Evolutionary conservation across 2,797 vertebrate species (phyloP).

Genomic region (Darevskia nairensis): DNA sequence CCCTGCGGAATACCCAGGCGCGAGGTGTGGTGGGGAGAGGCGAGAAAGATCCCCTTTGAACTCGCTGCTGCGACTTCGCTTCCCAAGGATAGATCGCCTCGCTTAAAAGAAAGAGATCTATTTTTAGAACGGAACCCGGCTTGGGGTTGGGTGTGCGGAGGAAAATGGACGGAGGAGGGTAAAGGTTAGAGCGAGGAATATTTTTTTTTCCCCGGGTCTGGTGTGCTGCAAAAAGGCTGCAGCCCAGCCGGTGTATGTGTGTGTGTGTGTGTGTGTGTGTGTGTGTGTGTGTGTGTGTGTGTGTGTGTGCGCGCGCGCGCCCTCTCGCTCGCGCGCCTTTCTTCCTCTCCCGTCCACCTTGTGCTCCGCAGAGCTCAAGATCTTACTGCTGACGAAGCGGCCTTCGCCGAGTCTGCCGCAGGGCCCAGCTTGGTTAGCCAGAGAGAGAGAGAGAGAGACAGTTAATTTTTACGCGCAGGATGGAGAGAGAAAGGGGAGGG

Average conservation of each 20-base stretch:
- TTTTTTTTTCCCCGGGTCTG: too few relatives aligned
- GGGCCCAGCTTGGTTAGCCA: constrained; percentile 41
- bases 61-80: background rate
- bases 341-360: background rate
- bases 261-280: too few relatives aligned
- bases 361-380: background rate
- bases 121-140: background rate
- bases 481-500: constrained; percentile 47
- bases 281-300: too few relatives aligned
- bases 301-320: too few relatives aligned
- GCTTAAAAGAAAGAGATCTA: too few relatives aligned
- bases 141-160: too few relatives aligned
- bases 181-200: background rate
- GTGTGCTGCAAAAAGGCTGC: background rate
- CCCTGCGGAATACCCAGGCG: too few relatives aligned
- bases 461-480: constrained; percentile 33
- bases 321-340: rapidly evolving
- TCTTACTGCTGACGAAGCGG: constrained; percentile 29
- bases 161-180: background rate
- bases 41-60: too few relatives aligned
- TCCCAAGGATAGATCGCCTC: too few relatives aligned
- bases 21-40: too few relatives aligned
- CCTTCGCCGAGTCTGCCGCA: constrained; percentile 28
- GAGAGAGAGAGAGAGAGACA: background rate
- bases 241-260: background rate